phyloP scores from a whole-genome alignment of 2,113 vertebrate species.

The Chaetodon auriga region DNA sequence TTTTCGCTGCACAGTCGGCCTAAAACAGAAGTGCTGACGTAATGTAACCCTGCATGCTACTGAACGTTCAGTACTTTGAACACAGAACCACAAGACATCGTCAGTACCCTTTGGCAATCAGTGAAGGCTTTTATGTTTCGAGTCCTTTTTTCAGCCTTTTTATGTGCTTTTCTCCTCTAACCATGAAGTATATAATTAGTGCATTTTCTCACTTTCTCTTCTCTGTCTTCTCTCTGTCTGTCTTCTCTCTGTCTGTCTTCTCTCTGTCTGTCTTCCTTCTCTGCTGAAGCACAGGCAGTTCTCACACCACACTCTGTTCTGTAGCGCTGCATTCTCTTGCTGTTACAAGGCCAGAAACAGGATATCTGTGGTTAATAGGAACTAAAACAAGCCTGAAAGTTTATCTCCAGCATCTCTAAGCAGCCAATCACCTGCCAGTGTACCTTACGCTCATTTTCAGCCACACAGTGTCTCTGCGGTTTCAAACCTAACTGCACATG shows the following conservation, averaged over 20 bases:
- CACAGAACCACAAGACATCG: constrained; percentile 37
- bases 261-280: neutral
- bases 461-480: constrained; percentile 70
- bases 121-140: neutral
- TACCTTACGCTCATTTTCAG: constrained; percentile 77
- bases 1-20: constrained; percentile 3
- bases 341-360: constrained; percentile 87
- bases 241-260: too few species aligned
- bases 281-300: constrained; percentile 37
- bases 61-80: constrained; percentile 61
- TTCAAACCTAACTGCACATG: constrained; percentile 63
- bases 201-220: constrained; percentile 10
- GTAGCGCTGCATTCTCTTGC: constrained; percentile 55
- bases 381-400: constrained; percentile 79
- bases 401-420: constrained; percentile 76
- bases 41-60: neutral
- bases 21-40: constrained; percentile 36
- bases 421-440: constrained; percentile 81
- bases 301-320: constrained; percentile 39
- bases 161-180: neutral
- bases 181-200: neutral
- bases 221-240: too few species aligned
- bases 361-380: constrained; percentile 88
- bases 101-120: neutral
- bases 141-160: neutral